Evolutionary conservation across 2,888 invertebrate species (phyloP).

Genomic region (Stictocephala bisonia): DNA sequence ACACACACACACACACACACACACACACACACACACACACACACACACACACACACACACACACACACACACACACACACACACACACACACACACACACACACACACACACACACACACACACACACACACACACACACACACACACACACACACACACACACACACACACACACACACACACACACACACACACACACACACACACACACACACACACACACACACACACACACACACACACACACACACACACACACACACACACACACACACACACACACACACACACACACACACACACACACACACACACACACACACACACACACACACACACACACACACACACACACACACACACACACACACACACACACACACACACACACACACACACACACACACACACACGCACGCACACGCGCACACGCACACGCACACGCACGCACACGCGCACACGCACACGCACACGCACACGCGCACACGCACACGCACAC

Average conservation of each 20-base stretch:
- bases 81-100: neutral
- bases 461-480: neutral
- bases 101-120: neutral
- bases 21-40: neutral
- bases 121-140: neutral
- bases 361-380: no score
- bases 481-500: constrained; percentile 1
- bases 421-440: neutral
- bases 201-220: no score
- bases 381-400: no score
- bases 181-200: no score
- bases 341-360: no score
- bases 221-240: no score
- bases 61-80: neutral
- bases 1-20: neutral
- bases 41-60: neutral
- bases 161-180: neutral
- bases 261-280: no score
- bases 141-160: neutral
- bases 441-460: neutral
- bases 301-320: no score
- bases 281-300: no score
- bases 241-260: no score
- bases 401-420: neutral
- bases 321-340: no score